Base-by-base conservation (phyloP, 2,797 vertebrate genomes). In the Molossus molossus region DNA sequence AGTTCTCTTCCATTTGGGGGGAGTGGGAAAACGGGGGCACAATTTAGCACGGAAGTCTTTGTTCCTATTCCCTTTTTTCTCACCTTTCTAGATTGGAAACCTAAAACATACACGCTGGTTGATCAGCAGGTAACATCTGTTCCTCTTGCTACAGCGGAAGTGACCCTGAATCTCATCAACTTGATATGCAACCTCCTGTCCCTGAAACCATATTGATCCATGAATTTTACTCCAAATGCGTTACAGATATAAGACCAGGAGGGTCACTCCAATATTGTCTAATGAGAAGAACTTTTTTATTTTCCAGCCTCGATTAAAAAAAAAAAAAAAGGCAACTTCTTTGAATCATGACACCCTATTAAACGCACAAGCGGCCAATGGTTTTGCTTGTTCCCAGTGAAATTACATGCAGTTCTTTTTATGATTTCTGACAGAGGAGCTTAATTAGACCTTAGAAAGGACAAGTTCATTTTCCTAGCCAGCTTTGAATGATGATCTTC, bases 371-470 rank as follows among this genome's bases (percentile, higher is more conserved):
- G 90, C 29, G 96, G 91, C 96, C 97, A 96, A 97, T 25, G 65
- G 97, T 97, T 98, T 97, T 96, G 97, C 97, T 95, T 96, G 97
- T 98, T 97, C 94, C 97, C 81, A 83, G 97, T 97, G 97, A 98
- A 97, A 91, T 77, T 94, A 87, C 75, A 96, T 89, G 91, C 64
- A 94, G 94, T 95, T 97, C 94, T 97, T 97, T 96, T 96, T 94
- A 92, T 89, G 77, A 88, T 90, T 97, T 97, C 94, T 96, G 96
- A 98, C 94, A 98, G 95, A 97, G 93, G 96, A 93, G 96, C 81
- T 94, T 98, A 98, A 98, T 98, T 98, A 98, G 97, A 95, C 92
- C 97, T 98, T 95, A 96, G 73, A 98, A 98, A 97, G 81, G 95
- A 98, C 82, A 97, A 97, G 81, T 69, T 96, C 87, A 75, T 90